These are phyloP conservation scores for Laticauda laticaudata DNA, from an alignment of 2,113 vertebrate species.

Conservation along the genomic window DNA sequence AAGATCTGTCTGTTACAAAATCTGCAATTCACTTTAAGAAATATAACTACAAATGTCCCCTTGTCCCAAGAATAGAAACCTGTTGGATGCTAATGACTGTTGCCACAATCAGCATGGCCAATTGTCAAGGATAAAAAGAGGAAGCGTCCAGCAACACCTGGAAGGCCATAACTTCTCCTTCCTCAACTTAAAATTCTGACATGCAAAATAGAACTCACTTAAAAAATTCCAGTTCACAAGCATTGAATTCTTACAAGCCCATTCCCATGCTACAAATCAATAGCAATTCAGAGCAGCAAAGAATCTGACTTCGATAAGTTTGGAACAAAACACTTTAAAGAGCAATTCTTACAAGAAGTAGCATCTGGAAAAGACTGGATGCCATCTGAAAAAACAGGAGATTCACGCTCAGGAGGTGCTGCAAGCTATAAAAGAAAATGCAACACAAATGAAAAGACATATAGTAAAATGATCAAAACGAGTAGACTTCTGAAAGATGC, in stretches of 20 bases:
- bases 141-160: neutral
- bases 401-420: conserved; percentile 32
- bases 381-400: conserved; percentile 50
- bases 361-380: conserved; percentile 47
- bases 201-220: neutral
- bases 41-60: neutral
- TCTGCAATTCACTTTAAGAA: neutral
- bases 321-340: neutral
- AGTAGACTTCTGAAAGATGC: neutral
- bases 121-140: neutral
- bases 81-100: too few species aligned
- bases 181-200: neutral
- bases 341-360: conserved; percentile 69
- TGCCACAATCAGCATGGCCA: too few species aligned
- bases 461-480: neutral
- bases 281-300: conserved; percentile 14
- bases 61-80: neutral
- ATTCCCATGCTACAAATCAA: conserved; percentile 7
- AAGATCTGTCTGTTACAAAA: neutral
- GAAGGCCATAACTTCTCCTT: neutral
- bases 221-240: neutral
- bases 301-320: neutral
- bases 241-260: neutral
- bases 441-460: neutral
- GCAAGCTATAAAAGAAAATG: conserved; percentile 54